Evolutionary conservation across 2,888 invertebrate species (phyloP).

Genomic region (Pardosa pseudoannulata): DNA sequence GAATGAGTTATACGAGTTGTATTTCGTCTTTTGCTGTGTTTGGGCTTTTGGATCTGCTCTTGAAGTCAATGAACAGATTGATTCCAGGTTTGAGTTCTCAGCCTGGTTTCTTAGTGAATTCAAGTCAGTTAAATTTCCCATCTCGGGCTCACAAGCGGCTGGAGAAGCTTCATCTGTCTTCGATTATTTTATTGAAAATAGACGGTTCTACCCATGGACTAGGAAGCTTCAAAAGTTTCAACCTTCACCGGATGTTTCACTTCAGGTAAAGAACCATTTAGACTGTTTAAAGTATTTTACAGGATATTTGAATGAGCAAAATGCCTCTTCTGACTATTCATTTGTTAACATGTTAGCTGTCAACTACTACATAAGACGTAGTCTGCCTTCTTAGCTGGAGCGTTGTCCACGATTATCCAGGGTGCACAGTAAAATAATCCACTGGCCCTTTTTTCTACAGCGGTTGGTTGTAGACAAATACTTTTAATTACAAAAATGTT

Average conservation of each 20-base stretch:
- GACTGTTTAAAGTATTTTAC: no score
- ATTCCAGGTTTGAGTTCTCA: constrained; percentile 95
- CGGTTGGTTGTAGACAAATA: no score
- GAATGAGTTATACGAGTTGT: constrained; percentile 96
- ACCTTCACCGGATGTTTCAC: constrained; percentile 91
- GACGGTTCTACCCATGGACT: constrained; percentile 92
- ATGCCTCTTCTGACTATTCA: no score
- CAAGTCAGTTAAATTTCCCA: constrained; percentile 93
- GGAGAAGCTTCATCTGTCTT: constrained; percentile 84
- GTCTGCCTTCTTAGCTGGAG: no score
- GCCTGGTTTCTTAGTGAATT: constrained; percentile 99
- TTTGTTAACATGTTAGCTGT: no score
- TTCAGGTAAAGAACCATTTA: no score
- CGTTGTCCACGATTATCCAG: no score
- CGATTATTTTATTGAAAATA: constrained; percentile 93
- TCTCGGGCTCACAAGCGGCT: constrained; percentile 81
- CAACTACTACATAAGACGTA: no score
- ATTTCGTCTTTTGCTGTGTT: constrained; percentile 95
- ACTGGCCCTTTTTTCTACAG: no score
- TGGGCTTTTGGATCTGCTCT: constrained; percentile 99
- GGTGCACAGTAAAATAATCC: no score
- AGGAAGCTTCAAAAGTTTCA: constrained; percentile 93
- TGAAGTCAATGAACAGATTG: constrained; percentile 91
- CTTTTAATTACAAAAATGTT: no score
- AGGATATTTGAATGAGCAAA: no score